Base-by-base conservation (phyloP, 2,888 invertebrate genomes). In the Leptopilina myrica region DNA sequence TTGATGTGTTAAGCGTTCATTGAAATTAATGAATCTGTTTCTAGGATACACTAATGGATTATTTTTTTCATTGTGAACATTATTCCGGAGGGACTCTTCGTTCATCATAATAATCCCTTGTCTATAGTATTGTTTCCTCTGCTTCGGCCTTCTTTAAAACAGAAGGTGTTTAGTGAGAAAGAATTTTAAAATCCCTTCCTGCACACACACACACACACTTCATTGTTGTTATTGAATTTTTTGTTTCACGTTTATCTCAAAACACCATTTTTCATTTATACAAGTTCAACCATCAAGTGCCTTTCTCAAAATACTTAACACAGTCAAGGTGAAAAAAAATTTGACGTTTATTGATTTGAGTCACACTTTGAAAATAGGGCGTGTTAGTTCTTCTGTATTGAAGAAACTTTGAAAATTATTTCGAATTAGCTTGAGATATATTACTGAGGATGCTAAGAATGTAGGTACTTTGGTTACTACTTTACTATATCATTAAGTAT, bases 21-120 rank as follows among this genome's bases (percentile, higher is more conserved):
- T 77, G 76, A 79, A 78, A 82, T 82, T 79, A 79, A 80, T 82
- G 79, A 76, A 82, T 76, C 77, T 65, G 78, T 76, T 79, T 80
- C 77, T 76, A 79, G 65, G 11, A 64, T 73, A 64, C 66, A 66
- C 53, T 78, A 78, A 79, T 79, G 69, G 76, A 78, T 65, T 78
- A 76, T 78, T 64, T 62, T 6, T 64, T 79, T 62, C 78, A 40
- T 62, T 49, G 76, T 77, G 65, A 59, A 77, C 5, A 33, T 33
- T 33, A 76, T 53, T 49, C 56, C 56, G 33, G 11, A n/a, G 56
- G 73, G 40, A 73, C 33, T 33, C 53, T 73, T 15, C 20, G 33
- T 33, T 73, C 26, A 53, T 59, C 33, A 26, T 66, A 15, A 20
- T 26, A 73, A 33, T n/a, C 26, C 53, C 56, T 73, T 33, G 56